These are phyloP conservation scores for Plectrocnemia conspersa DNA, from an alignment of 1,140 invertebrate species.

Conservation along the genomic window DNA sequence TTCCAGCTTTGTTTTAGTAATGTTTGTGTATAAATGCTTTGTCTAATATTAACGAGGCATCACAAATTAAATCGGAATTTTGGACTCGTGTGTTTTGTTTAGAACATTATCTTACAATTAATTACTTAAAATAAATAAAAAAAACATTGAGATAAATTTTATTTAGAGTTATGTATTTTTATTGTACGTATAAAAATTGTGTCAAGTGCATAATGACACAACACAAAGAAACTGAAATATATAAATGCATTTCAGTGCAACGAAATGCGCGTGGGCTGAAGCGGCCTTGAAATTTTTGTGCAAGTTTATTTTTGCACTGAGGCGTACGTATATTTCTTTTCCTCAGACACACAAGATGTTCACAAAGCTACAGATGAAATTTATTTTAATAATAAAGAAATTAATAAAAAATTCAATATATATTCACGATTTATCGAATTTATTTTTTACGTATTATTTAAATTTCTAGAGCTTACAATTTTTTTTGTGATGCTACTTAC, in stretches of 20 bases:
- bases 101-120: too few relatives aligned
- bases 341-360: background rate
- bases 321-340: background rate
- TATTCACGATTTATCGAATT: too few relatives aligned
- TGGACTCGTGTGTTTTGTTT: too few relatives aligned
- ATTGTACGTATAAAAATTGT: too few relatives aligned
- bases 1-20: slow-evolving; percentile 9
- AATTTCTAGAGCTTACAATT: too few relatives aligned
- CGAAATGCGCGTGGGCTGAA: slow-evolving; percentile 18
- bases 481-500: too few relatives aligned
- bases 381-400: background rate
- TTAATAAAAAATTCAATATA: background rate
- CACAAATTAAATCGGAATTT: slow-evolving; percentile 13
- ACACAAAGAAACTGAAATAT: too few relatives aligned
- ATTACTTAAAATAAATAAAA: too few relatives aligned
- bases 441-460: too few relatives aligned
- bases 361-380: background rate
- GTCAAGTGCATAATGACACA: too few relatives aligned
- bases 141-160: too few relatives aligned
- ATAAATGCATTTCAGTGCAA: slow-evolving; percentile 19
- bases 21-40: slow-evolving; percentile 19
- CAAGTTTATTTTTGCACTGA: background rate
- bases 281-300: slow-evolving; percentile 19
- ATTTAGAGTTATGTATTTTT: too few relatives aligned
- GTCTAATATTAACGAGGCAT: slow-evolving; percentile 15